Percentiles rank a stretch among this genome's conserved stretches.
These are phyloP conservation scores for Leucozona laternaria DNA, from an alignment of 2,888 invertebrate genomes.

Conservation along the genomic window DNA sequence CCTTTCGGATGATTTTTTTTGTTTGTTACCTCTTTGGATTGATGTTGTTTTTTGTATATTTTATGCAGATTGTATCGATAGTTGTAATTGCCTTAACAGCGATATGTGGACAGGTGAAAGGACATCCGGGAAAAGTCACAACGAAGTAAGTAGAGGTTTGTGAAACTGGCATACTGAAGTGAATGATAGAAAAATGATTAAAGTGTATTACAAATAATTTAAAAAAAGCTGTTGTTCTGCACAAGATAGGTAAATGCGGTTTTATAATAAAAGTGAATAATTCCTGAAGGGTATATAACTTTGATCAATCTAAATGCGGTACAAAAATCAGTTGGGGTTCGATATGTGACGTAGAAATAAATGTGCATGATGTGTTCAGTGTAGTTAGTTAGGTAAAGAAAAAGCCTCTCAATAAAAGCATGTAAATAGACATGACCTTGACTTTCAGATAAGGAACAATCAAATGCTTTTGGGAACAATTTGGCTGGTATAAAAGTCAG, in stretches of 20 bases:
- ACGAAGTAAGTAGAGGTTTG: slow-evolving; percentile 59
- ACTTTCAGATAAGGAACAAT: too few relatives aligned
- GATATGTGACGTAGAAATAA: neutral
- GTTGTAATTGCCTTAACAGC: slow-evolving; percentile 34
- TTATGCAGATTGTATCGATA: slow-evolving; percentile 51
- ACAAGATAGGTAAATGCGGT: neutral
- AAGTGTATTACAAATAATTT: neutral
- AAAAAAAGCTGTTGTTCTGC: neutral
- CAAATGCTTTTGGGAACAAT: too few relatives aligned
- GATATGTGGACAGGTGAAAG: slow-evolving; percentile 55
- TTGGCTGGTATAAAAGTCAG: too few relatives aligned
- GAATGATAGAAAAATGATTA: neutral
- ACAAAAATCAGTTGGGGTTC: neutral
- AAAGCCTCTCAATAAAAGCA: too few relatives aligned
- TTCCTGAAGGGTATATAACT: neutral
- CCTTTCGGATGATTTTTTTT: neutral
- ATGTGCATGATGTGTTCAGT: too few relatives aligned
- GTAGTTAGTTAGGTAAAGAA: too few relatives aligned
- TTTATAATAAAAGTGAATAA: neutral
- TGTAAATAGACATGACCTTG: too few relatives aligned
- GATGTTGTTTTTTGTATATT: slow-evolving; percentile 28
- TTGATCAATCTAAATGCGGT: neutral
- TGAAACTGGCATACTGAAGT: neutral
- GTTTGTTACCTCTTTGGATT: neutral
- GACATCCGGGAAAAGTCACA: slow-evolving; percentile 58